Evolutionary conservation across 2,797 vertebrate species (phyloP).

Genomic region (Hippocampus kuda): DNA sequence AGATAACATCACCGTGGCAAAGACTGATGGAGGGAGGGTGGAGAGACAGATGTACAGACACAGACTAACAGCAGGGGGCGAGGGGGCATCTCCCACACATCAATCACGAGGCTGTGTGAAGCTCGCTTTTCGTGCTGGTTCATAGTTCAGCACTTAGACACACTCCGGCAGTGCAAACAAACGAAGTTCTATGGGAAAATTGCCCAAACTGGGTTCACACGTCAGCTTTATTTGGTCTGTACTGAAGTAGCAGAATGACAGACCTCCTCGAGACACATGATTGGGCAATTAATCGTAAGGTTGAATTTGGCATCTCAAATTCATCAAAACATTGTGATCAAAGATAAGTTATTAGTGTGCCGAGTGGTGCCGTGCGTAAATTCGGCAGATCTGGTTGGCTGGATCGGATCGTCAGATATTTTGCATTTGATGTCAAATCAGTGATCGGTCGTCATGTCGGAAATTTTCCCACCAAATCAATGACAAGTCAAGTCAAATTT

Average conservation of each 20-base stretch:
- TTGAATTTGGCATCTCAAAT: too few species aligned
- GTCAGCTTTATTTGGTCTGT: constrained; percentile 18
- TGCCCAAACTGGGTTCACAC: constrained; percentile 28
- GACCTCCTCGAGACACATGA: constrained; percentile 1
- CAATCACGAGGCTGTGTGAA: constrained; percentile 65
- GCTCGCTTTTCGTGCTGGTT: constrained; percentile 57
- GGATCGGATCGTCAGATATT: too few species aligned
- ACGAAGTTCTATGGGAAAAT: constrained; percentile 31
- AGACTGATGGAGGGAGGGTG: constrained; percentile 38
- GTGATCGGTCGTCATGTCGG: too few species aligned
- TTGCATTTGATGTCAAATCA: too few species aligned
- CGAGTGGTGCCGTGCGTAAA: too few species aligned
- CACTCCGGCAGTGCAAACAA: constrained; percentile 36
- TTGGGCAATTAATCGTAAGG: not conserved
- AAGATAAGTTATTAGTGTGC: too few species aligned
- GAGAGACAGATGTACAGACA: constrained; percentile 79
- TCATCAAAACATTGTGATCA: too few species aligned
- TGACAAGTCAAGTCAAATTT: too few species aligned
- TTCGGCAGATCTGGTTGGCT: too few species aligned
- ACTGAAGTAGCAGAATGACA: constrained; percentile 10
- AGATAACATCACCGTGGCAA: constrained; percentile 79
- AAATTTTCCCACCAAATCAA: too few species aligned
- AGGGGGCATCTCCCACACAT: constrained; percentile 68
- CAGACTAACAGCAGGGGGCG: constrained; percentile 57
- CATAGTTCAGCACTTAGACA: constrained; percentile 54